Percentiles rank a stretch among this genome's conserved stretches.
phyloP scores from a whole-genome alignment of 2,888 invertebrate species.

The Apoda limacodes region DNA sequence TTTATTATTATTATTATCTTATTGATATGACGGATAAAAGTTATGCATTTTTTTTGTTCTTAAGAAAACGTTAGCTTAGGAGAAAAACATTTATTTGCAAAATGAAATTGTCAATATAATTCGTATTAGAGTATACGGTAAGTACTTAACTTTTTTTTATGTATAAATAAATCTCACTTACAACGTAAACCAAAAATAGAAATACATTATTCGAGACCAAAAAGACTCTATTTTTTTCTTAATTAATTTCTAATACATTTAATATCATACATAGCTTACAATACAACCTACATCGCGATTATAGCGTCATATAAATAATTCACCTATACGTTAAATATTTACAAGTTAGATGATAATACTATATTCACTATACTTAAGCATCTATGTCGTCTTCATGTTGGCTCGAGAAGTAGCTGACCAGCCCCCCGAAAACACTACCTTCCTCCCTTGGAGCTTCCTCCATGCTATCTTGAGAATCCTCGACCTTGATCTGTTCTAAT shows the following conservation, averaged over 20 bases:
- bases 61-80: conserved; percentile 27
- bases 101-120: conserved; percentile 61
- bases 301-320: conserved; percentile 4
- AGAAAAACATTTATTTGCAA: conserved; percentile 65
- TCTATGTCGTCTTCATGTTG: conserved; percentile 90
- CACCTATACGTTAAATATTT: neutral
- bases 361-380: conserved; percentile 33
- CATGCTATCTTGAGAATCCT: conserved; percentile 8
- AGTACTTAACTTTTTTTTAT: conserved; percentile 56
- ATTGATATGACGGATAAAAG: too few species aligned
- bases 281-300: conserved; percentile 26
- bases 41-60: too few species aligned
- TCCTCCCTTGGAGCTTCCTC: conserved; percentile 56
- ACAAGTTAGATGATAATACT: neutral
- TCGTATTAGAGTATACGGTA: conserved; percentile 66
- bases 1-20: too few species aligned
- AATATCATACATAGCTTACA: conserved; percentile 47
- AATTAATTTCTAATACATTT: conserved; percentile 32
- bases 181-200: conserved; percentile 55
- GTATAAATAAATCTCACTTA: conserved; percentile 69
- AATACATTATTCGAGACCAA: conserved; percentile 67
- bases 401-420: conserved; percentile 93
- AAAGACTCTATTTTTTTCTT: conserved; percentile 48
- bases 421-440: conserved; percentile 86
- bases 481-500: conserved; percentile 10